Evolutionary conservation across 2,888 invertebrate genomes (phyloP), one percentile per base, ranked within the genome.

Genomic region (Belgica antarctica): DNA sequence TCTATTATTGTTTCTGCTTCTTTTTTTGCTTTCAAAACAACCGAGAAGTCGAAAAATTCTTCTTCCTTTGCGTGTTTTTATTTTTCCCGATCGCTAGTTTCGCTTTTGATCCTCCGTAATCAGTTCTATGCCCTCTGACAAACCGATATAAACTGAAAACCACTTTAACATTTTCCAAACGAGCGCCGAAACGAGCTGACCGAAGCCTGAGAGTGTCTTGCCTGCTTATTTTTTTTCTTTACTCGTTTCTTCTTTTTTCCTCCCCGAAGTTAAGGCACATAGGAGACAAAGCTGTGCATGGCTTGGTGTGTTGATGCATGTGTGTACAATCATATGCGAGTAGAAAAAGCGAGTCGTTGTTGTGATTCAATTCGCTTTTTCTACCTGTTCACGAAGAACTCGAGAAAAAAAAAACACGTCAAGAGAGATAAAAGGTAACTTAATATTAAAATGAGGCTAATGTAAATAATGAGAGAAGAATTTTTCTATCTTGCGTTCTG

Each of bases 111-210:
- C 62, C 24, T 68, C 68, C 68, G 68, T 68, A 68, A 68, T 71
- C 62, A 59, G 66, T 71, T 80, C 78, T 80, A 78, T 78, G 78
- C 79, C 79, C 78, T 79, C 77, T 79, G 80, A 79, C 77, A 78
- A 77, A 79, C 78, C 78, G 78, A 79, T 80, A 78, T 79, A 78
- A 80, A 80, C 80, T 80, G 78, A 80, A 80, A 79, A 80, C 80
- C 77, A 78, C 80, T 80, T 80, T 78, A 75, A 77, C 76, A 71
- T 70, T 65, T 71, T 61, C 61, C 28, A 17, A 34, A 34, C 31
- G 34, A 62, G 28, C 62, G 31, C 17, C 34, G 62, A 17, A 24
- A 17, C 31, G 34, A 25, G 68, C 34, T 68, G 68, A 68, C 68
- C 68, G 57, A 59, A 27, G 27, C 59, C 52, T 22, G 52, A 52